Percentiles rank a stretch among this genome's conserved stretches.
These are phyloP conservation scores for Zoanthus solanderi DNA, from an alignment of 92 coral and sea anemone genomes.

Conservation along the genomic window DNA sequence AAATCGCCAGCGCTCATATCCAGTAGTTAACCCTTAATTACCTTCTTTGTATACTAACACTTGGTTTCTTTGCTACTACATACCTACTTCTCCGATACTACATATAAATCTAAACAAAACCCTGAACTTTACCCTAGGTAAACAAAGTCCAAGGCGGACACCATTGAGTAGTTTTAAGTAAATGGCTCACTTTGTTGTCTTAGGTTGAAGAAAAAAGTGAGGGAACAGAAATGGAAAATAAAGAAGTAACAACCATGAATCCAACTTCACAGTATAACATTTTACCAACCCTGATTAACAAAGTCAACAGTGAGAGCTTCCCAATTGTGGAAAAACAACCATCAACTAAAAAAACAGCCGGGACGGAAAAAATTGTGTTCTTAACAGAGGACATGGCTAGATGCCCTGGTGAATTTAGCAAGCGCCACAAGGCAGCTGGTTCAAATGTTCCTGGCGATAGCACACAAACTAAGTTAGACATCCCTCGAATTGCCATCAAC, in stretches of 20 bases:
- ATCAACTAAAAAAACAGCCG: conserved; percentile 28
- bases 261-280: conserved; percentile 4
- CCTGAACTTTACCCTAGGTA: no score
- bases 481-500: conserved; percentile 12
- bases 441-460: conserved; percentile 36
- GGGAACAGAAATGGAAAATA: not conserved
- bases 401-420: conserved; percentile 87
- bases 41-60: no score
- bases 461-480: conserved; percentile 1
- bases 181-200: no score
- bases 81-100: no score
- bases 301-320: not conserved
- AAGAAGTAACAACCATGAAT: not conserved
- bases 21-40: no score
- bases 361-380: conserved; percentile 78
- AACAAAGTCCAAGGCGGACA: no score
- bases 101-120: no score
- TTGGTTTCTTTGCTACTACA: no score
- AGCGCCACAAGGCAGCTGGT: conserved; percentile 84
- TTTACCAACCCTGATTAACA: conserved; percentile 35
- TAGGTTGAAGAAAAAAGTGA: conserved; percentile 34
- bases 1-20: no score
- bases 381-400: conserved; percentile 90
- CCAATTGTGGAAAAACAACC: conserved; percentile 42
- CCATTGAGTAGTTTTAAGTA: no score